phyloP scores from a whole-genome alignment of 1,140 invertebrate species.

The Pseudomyrmex cubaensis region DNA sequence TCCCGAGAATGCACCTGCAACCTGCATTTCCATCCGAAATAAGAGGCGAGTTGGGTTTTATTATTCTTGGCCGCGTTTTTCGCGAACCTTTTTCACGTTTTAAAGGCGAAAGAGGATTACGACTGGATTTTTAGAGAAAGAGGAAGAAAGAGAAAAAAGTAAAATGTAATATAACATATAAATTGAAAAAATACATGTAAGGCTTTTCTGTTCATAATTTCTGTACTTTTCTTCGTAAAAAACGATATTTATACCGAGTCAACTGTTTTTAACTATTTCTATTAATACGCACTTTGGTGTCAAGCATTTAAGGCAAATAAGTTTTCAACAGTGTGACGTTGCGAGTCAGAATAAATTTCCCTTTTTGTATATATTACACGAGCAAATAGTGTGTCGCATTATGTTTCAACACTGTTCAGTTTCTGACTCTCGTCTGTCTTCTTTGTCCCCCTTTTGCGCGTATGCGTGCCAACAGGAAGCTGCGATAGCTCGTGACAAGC shows the following conservation, averaged over 20 bases:
- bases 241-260: too few species aligned
- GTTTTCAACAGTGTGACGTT: too few species aligned
- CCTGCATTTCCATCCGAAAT: conserved; percentile 27
- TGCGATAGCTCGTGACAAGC: conserved; percentile 84
- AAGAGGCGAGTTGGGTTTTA: neutral
- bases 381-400: neutral
- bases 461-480: conserved; percentile 76
- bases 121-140: neutral
- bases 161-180: neutral
- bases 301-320: too few species aligned
- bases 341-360: too few species aligned
- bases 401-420: conserved; percentile 5
- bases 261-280: too few species aligned
- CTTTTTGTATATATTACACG: conserved; percentile 25
- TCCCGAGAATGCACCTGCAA: conserved; percentile 10
- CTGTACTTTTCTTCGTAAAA: too few species aligned
- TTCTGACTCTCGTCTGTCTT: conserved; percentile 19
- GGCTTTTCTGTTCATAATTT: neutral
- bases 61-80: neutral
- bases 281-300: too few species aligned
- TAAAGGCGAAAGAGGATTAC: neutral
- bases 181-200: neutral
- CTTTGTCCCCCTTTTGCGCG: conserved; percentile 48
- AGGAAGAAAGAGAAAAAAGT: neutral
- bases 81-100: neutral